These are phyloP conservation scores for Lycaena phlaeas DNA, from an alignment of 2,888 invertebrate genomes.

Conservation along the genomic window DNA sequence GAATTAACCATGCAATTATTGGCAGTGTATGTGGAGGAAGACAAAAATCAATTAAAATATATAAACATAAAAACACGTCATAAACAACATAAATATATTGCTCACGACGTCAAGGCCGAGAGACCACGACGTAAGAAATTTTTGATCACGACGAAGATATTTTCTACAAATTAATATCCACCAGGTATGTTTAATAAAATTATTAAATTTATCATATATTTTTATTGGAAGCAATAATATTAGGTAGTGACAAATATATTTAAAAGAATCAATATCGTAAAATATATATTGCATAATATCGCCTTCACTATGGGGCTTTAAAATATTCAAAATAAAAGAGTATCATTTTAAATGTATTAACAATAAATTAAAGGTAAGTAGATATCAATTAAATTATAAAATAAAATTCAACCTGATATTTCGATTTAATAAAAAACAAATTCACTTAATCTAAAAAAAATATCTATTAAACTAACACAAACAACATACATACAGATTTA, in stretches of 20 bases:
- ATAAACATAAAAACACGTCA: too few relatives aligned
- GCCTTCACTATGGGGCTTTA: neutral
- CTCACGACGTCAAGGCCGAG: conserved; percentile 1
- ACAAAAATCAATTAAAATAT: neutral
- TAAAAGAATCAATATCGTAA: too few relatives aligned
- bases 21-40: neutral
- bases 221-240: too few relatives aligned
- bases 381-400: conserved; percentile 1
- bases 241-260: too few relatives aligned
- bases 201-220: too few relatives aligned
- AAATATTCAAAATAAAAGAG: neutral
- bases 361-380: conserved; percentile 3
- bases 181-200: too few relatives aligned
- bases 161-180: too few relatives aligned
- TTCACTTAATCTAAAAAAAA: conserved; percentile 2
- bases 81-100: too few relatives aligned
- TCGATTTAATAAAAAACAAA: conserved; percentile 6
- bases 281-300: too few relatives aligned
- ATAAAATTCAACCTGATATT: conserved; percentile 8
- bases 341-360: too few relatives aligned
- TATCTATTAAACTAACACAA: conserved; percentile 1
- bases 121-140: neutral
- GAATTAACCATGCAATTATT: conserved; percentile 23
- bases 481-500: neutral
- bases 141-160: too few relatives aligned